These are phyloP conservation scores for Parnassius smintheus DNA, from an alignment of 2,888 invertebrate species.

Conservation along the genomic window DNA sequence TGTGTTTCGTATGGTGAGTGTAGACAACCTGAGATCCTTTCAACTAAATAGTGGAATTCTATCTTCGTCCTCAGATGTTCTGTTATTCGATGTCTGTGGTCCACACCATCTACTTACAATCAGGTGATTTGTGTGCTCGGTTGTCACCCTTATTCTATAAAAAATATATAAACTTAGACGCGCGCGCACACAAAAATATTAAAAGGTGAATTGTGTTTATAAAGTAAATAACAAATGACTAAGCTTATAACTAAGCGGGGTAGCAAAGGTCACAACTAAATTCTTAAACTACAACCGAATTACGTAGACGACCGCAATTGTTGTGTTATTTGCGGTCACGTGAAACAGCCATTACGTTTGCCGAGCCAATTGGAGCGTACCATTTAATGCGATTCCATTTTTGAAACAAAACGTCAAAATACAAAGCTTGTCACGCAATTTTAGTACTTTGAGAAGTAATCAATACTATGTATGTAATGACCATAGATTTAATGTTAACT, in stretches of 20 bases:
- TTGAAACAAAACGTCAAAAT: conserved; percentile 48
- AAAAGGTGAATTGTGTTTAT: conserved; percentile 23
- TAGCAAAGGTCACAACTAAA: conserved; percentile 31
- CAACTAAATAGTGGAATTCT: no score
- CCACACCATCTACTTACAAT: no score
- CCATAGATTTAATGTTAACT: no score
- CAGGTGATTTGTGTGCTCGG: no score
- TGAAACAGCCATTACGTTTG: conserved; percentile 70
- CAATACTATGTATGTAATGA: not conserved
- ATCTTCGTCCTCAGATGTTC: no score
- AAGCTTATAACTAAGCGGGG: conserved; percentile 21
- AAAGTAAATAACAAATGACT: conserved; percentile 25
- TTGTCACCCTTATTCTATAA: no score
- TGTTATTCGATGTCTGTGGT: no score
- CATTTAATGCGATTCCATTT: conserved; percentile 71
- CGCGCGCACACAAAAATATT: not conserved
- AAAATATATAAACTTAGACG: no score
- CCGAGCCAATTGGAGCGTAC: conserved; percentile 65
- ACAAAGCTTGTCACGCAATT: conserved; percentile 29
- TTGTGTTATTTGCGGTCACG: conserved; percentile 76
- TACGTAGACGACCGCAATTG: conserved; percentile 50
- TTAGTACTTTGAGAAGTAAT: conserved; percentile 11
- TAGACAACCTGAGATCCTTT: no score
- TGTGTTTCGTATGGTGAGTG: no score
- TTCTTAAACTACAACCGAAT: conserved; percentile 48